Conservation (phyloP, 2,113 vertebrate species). For the Amblyopsis rosae region DNA sequence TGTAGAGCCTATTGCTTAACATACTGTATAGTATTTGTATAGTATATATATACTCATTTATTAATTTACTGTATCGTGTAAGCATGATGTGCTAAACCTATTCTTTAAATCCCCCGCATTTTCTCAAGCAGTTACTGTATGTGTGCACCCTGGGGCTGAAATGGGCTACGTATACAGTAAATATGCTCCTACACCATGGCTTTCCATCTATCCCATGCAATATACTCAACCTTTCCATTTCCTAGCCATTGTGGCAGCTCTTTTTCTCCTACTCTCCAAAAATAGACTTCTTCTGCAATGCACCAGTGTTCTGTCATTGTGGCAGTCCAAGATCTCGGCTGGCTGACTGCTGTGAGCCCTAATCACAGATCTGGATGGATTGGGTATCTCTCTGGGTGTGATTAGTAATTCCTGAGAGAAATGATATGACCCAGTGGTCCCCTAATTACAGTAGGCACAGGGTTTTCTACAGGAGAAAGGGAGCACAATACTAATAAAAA, state of each 20-base stretch:
- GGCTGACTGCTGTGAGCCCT: conserved; percentile 48
- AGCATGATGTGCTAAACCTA: too few relatives aligned
- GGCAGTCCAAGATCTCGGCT: conserved; percentile 53
- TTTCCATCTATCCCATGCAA: conserved; percentile 22
- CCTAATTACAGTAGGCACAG: conserved; percentile 45
- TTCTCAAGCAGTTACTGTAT: not conserved
- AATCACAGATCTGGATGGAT: conserved; percentile 54
- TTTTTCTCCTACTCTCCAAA: conserved; percentile 67
- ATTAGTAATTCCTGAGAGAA: conserved; percentile 58
- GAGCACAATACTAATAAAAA: too few relatives aligned
- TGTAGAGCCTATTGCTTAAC: not conserved
- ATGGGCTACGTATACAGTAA: not conserved
- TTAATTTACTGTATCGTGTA: too few relatives aligned
- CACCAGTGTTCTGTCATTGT: conserved; percentile 69
- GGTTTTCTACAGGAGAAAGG: too few relatives aligned
- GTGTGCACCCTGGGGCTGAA: too few relatives aligned
- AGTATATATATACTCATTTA: too few relatives aligned
- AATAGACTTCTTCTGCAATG: conserved; percentile 75
- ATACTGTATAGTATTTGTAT: too few relatives aligned
- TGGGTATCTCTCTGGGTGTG: conserved; percentile 43
- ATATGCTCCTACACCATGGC: conserved; percentile 11
- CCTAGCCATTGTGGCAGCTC: conserved; percentile 53
- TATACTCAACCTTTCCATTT: conserved; percentile 31
- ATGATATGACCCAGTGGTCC: conserved; percentile 50
- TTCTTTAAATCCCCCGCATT: not conserved